Base-by-base conservation (phyloP, 2,888 invertebrate genomes). In the Macropis europaea region DNA sequence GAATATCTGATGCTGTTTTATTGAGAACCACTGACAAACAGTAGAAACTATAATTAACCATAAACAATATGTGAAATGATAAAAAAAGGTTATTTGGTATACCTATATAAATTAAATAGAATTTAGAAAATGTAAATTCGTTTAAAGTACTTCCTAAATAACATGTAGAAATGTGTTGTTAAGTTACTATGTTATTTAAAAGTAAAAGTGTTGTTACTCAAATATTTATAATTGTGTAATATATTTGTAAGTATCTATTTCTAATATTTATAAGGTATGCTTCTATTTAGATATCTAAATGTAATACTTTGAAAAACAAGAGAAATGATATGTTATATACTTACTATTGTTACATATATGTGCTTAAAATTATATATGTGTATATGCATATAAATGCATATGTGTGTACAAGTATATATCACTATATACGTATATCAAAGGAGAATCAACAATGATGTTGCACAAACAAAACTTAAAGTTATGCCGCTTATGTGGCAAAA, bases 401-500 rank as follows among this genome's bases (percentile, higher is more conserved):
- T 17, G 22, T 19, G 2, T 34, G 5, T 32, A 48, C 26, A 81
- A 79, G 15, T 38, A 13, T 26, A 53, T n/a, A n/a, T n/a, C n/a
- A n/a, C n/a, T n/a, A n/a, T n/a, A n/a, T n/a, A n/a, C n/a, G n/a
- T n/a, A n/a, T n/a, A n/a, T n/a, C n/a, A n/a, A n/a, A 15, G 13
- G 9, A 7, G 5, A 30, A 5, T 13, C 11, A 15, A 48, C 60
- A 42, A 86, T 87, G 86, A 85, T 86, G 85, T 76, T 85, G 17
- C 85, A 85, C 15, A 88, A 87, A 76, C 67, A 83, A 15, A 82
- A 64, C 22, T 62, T 75, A 6, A 87, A 83, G 62, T 70, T 88
- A 24, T 89, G 89, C 68, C 84, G 89, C 30, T 77, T 89, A 40
- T 89, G 89, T 52, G 89, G 89, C 5, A 88, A 88, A 67, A 87